Base-by-base conservation (phyloP, 2,888 invertebrate genomes). In the Erebia palarica region DNA sequence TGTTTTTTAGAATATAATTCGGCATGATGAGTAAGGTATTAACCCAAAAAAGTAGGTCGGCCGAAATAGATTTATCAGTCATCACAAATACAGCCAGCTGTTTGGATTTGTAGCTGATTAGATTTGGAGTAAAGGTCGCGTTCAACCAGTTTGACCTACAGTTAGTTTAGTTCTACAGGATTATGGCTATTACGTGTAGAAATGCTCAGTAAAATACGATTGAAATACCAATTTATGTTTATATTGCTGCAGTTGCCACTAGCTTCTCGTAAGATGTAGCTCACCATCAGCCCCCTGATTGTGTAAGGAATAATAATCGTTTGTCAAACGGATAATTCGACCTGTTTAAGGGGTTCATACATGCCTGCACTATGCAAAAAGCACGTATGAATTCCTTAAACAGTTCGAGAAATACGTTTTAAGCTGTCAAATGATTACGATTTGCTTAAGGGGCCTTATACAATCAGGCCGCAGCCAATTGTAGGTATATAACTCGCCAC, bases 71-170 rank as follows among this genome's bases (percentile, higher is more conserved):
- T 36, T 36, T 36, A 36, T 36, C 36, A 36, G 36, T 36, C 36
- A 36, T 36, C 36, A 36, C 36, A 36, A 13, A 21, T 7, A 14
- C 60, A 60, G 47, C 18, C 42, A 47, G 47, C 14, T 14, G 47
- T 21, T 61, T 49, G 49, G 63, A 63, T 63, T 21, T 47, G 61
- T 47, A 47, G 49, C 63, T 63, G 63, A 63, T 63, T 63, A 63
- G 63, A 63, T 49, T 49, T 63, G 63, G 49, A 49, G 59, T 59
- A 61, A 63, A 63, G 47, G 47, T 21, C 63, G 21, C 21, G 49
- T 63, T 63, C 14, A 61, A 61, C 61, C 49, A 63, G 49, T 21
- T 63, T 63, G 47, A 63, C 49, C 63, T 63, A 36, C 36, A 36
- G 36, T 36, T 49, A 21, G 63, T 63, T 49, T 63, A 49, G 13